A percentile compares a stretch with the other conserved stretches of the same genome.
Evolutionary conservation across 2,888 invertebrate genomes (phyloP).

Genomic region (Chymomyza procnemis): DNA sequence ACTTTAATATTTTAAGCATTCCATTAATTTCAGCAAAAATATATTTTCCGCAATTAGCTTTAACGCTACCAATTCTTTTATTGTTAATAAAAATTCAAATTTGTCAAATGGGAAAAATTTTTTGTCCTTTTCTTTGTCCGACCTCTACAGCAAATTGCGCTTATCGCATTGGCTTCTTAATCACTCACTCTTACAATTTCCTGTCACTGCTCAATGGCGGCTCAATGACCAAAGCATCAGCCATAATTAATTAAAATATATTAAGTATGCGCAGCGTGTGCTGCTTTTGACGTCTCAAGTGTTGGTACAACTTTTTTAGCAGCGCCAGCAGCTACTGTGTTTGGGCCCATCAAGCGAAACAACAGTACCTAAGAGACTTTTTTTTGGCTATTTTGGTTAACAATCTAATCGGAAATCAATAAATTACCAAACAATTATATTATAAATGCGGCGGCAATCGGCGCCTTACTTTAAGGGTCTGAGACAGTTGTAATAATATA

Average conservation of each 20-base stretch:
- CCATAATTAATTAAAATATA: slow-evolving; percentile 6
- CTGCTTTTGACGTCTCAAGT: neutral
- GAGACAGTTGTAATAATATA: neutral
- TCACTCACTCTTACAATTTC: neutral
- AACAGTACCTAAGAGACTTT: neutral
- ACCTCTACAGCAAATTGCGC: too few species aligned
- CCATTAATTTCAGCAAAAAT: neutral
- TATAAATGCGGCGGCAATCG: neutral
- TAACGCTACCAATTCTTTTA: neutral
- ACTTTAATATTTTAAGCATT: neutral
- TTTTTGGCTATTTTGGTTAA: neutral
- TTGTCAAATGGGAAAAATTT: neutral
- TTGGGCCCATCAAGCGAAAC: neutral
- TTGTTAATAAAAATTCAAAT: neutral
- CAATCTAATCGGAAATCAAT: slow-evolving; percentile 6
- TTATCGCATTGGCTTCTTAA: neutral
- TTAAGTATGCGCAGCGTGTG: slow-evolving; percentile 1
- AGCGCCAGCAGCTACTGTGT: neutral
- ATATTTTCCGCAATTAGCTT: too few species aligned
- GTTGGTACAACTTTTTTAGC: neutral
- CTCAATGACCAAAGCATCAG: neutral
- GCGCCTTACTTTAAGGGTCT: too few species aligned
- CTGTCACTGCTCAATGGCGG: neutral
- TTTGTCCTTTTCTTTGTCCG: neutral
- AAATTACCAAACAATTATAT: neutral